These are phyloP conservation scores for Linnaemya tessellans DNA, from an alignment of 2,888 invertebrate species.

Conservation along the genomic window DNA sequence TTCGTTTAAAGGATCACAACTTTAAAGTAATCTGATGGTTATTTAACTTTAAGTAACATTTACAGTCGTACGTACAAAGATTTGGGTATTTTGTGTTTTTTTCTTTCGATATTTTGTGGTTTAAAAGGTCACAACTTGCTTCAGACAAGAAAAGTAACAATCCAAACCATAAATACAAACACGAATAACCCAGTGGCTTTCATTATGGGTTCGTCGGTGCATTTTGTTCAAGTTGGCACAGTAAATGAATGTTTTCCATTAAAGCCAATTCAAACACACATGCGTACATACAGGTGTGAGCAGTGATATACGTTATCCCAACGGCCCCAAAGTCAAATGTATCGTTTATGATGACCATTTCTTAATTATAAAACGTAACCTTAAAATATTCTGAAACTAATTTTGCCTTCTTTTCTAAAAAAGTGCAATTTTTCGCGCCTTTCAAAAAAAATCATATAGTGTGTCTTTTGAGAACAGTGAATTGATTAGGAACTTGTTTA, in stretches of 20 bases:
- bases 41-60: background rate
- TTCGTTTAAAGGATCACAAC: background rate
- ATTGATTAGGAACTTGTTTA: no score
- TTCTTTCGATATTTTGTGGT: conserved; percentile 2
- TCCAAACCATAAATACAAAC: background rate
- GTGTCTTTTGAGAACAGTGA: no score
- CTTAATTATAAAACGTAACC: no score
- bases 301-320: no score
- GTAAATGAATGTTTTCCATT: background rate
- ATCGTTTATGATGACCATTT: no score
- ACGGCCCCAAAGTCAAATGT: no score
- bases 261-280: background rate
- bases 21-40: background rate
- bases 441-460: no score
- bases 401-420: no score
- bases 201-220: background rate
- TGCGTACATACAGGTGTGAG: background rate
- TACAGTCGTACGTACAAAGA: background rate
- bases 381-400: no score
- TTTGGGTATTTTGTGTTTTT: background rate
- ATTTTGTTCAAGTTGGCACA: background rate
- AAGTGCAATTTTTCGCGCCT: no score
- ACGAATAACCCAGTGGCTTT: conserved; percentile 29
- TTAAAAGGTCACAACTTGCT: conserved; percentile 24
- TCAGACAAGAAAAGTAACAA: background rate